A percentile compares a stretch with the other conserved stretches of the same genome.
Conservation (phyloP, 2,113 vertebrate genomes). For the Falco punctatus region DNA sequence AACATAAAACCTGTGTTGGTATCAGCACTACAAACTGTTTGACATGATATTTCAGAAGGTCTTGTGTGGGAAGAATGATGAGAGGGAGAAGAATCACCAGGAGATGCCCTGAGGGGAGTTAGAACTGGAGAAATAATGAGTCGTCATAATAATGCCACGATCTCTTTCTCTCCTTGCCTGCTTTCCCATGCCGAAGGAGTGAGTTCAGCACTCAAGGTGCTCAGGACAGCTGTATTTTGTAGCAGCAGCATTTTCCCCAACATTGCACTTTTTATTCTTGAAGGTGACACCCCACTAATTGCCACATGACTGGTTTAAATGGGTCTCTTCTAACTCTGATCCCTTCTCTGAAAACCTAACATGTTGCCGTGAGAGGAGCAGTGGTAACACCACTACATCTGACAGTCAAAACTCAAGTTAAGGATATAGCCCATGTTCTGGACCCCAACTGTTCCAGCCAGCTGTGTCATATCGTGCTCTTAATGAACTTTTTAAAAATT, state of each 20-base stretch:
- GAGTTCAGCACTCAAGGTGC: not conserved
- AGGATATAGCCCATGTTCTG: not conserved
- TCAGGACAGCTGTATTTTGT: not conserved
- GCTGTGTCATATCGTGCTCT: fast-evolving
- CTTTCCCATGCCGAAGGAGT: not conserved
- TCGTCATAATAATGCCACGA: not conserved
- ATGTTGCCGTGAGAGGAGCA: not conserved
- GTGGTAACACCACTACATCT: not conserved
- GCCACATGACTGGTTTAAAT: not conserved
- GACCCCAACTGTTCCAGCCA: not conserved
- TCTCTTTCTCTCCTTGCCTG: not conserved
- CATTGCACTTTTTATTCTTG: not conserved
- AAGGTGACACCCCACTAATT: not conserved
- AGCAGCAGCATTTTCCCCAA: not conserved
- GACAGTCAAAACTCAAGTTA: not conserved
- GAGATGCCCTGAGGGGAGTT: not conserved
- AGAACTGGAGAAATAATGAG: not conserved
- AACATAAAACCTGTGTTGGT: not conserved
- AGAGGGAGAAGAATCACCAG: not conserved
- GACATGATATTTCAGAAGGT: not conserved
- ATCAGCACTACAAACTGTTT: not conserved
- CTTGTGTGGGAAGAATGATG: not conserved
- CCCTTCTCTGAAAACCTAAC: not conserved
- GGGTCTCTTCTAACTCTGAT: not conserved
- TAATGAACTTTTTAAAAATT: not conserved